phyloP scores from a whole-genome alignment of 92 coral and sea anemone genomes.

The Galaxea fascicularis region DNA sequence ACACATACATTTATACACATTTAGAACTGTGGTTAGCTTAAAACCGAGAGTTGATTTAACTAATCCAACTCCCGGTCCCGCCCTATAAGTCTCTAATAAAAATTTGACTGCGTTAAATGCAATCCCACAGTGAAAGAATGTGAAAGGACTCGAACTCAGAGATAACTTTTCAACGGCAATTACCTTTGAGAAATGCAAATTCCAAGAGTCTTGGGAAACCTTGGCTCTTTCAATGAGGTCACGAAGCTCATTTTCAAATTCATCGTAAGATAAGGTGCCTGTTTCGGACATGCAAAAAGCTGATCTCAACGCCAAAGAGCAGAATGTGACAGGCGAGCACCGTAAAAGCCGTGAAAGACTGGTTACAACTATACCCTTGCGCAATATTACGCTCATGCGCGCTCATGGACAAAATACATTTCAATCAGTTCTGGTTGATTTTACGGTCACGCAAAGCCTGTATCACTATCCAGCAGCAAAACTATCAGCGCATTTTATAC shows the following conservation, averaged over 20 bases:
- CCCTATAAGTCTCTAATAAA: too few relatives aligned
- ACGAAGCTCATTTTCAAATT: constrained; percentile 66
- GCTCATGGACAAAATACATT: too few relatives aligned
- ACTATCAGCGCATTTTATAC: too few relatives aligned
- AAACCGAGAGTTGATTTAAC: neutral
- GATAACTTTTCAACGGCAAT: neutral
- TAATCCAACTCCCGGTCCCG: too few relatives aligned
- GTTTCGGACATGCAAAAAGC: constrained; percentile 65
- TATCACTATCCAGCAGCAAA: too few relatives aligned
- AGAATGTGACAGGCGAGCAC: constrained; percentile 2
- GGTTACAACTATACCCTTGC: neutral
- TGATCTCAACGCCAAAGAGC: neutral
- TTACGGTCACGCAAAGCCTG: too few relatives aligned
- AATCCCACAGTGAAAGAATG: too few relatives aligned
- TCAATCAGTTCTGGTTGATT: too few relatives aligned
- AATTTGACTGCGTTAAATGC: too few relatives aligned
- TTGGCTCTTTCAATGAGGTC: constrained; percentile 68
- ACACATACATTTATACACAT: neutral
- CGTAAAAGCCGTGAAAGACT: neutral
- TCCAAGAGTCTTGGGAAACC: constrained; percentile 78
- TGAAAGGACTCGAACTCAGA: too few relatives aligned
- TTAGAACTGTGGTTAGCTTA: neutral
- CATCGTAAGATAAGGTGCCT: constrained; percentile 68
- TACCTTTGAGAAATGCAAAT: constrained; percentile 54
- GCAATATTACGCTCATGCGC: too few relatives aligned